Evolutionary conservation across 2,797 vertebrate species (phyloP).

Genomic region (Distichodus sexfasciatus): DNA sequence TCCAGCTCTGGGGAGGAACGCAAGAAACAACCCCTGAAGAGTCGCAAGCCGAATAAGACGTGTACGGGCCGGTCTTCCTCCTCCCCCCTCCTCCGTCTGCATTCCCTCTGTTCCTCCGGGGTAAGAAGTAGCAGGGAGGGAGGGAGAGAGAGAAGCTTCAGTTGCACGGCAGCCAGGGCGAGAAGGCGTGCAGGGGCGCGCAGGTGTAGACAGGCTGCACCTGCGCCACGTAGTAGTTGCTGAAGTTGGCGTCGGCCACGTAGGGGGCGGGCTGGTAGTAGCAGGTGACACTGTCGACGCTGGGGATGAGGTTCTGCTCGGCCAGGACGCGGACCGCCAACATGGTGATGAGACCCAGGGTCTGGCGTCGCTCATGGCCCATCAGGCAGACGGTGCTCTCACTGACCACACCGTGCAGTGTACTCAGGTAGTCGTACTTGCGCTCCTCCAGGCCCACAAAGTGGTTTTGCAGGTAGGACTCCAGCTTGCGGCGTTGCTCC

Average conservation of each 20-base stretch:
- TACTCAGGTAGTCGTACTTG: conserved; percentile 97
- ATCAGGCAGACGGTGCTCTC: conserved; percentile 99
- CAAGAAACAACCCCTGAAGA: no score
- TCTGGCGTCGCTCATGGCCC: conserved; percentile 95
- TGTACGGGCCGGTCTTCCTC: no score
- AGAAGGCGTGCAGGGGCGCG: conserved; percentile 49
- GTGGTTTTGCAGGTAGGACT: conserved; percentile 98
- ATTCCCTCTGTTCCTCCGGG: no score
- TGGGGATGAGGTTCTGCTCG: conserved; percentile 94
- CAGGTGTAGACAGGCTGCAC: conserved; percentile 90
- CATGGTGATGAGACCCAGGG: conserved; percentile 91
- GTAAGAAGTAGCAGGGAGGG: no score
- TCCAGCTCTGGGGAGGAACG: no score
- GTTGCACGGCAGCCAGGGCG: conserved; percentile 91
- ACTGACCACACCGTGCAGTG: conserved; percentile 89
- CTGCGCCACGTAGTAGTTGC: conserved; percentile 96
- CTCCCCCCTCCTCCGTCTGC: no score
- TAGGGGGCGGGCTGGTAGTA: conserved; percentile 98
- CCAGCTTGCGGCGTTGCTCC: conserved; percentile 93
- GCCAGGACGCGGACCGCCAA: conserved; percentile 91
- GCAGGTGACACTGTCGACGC: conserved; percentile 95
- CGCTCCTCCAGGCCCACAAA: conserved; percentile 95
- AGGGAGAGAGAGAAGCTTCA: no score
- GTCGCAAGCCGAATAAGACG: no score
- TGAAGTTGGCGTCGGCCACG: conserved; percentile 94